Conservation (phyloP, 2,888 invertebrate genomes). For the Aphrophora alni region DNA sequence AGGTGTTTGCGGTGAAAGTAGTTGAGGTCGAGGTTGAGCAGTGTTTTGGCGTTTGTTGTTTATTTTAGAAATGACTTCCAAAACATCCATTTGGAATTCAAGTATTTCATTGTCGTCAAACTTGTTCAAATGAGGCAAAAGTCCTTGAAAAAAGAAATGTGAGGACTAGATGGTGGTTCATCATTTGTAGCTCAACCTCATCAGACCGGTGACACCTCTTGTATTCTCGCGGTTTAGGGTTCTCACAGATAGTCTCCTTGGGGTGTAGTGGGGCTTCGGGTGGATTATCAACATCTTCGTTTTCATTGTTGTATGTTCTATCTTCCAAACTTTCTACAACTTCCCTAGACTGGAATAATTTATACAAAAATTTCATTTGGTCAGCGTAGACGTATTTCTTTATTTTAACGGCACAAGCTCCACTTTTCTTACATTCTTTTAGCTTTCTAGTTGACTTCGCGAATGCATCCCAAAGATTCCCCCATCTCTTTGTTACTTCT, state of each 20-base stretch:
- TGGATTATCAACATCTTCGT: neutral
- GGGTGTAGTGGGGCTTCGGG: slow-evolving; percentile 29
- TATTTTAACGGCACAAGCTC: slow-evolving; percentile 34
- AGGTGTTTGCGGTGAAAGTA: slow-evolving; percentile 11
- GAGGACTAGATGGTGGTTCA: slow-evolving; percentile 16
- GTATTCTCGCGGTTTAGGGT: slow-evolving; percentile 22
- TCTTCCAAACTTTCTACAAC: slow-evolving; percentile 38
- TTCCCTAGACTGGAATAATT: slow-evolving; percentile 18
- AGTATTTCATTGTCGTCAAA: slow-evolving; percentile 23
- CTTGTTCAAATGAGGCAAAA: slow-evolving; percentile 13
- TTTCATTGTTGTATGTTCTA: slow-evolving; percentile 31
- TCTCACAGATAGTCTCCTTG: slow-evolving; percentile 15
- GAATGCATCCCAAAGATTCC: slow-evolving; percentile 14
- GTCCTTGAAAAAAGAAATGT: slow-evolving; percentile 23
- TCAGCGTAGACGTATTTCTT: slow-evolving; percentile 38
- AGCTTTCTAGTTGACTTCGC: slow-evolving; percentile 18
- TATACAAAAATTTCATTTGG: slow-evolving; percentile 41
- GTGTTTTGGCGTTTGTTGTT: slow-evolving; percentile 15
- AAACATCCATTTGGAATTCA: slow-evolving; percentile 24
- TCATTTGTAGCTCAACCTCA: slow-evolving; percentile 29
- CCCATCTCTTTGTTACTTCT: slow-evolving; percentile 30
- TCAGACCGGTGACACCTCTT: slow-evolving; percentile 33
- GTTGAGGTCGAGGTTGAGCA: slow-evolving; percentile 22
- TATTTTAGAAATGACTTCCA: slow-evolving; percentile 19
- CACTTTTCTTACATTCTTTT: slow-evolving; percentile 28